Percentiles rank a stretch among this genome's conserved stretches.
These are phyloP conservation scores for Campoplex nolae DNA, from an alignment of 2,888 invertebrate species.

Conservation along the genomic window DNA sequence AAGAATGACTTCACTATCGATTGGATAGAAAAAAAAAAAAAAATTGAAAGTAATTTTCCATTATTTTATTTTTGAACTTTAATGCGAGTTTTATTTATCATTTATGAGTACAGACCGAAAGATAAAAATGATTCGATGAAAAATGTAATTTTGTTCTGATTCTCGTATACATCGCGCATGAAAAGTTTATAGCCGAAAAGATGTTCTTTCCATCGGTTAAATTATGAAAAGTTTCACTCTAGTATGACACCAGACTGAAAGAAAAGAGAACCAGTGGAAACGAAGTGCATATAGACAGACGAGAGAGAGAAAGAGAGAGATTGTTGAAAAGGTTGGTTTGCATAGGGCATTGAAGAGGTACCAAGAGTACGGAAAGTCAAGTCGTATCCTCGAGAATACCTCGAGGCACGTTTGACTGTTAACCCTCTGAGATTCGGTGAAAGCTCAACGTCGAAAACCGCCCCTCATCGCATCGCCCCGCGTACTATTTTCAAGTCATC, in stretches of 20 bases:
- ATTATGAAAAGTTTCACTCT: constrained; percentile 28
- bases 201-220: background rate
- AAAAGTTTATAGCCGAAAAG: background rate
- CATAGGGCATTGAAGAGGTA: constrained; percentile 40
- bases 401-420: constrained; percentile 79
- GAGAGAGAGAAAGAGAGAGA: constrained; percentile 65
- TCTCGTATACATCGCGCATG: background rate
- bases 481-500: constrained; percentile 48
- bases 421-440: constrained; percentile 78
- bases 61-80: background rate
- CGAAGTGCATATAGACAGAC: background rate
- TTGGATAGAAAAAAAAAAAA: background rate
- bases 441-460: constrained; percentile 73
- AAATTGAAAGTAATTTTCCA: background rate
- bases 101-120: background rate
- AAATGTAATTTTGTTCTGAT: background rate
- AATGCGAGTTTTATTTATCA: background rate
- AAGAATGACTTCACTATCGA: background rate
- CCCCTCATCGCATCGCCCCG: constrained; percentile 44
- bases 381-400: constrained; percentile 71
- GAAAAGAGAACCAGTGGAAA: constrained; percentile 14
- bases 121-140: background rate
- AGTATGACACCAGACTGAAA: constrained; percentile 15
- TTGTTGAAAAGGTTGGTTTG: constrained; percentile 62
- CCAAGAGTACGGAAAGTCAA: constrained; percentile 50